Conservation (phyloP, 2,113 vertebrate species). For the Mustela nigripes region DNA sequence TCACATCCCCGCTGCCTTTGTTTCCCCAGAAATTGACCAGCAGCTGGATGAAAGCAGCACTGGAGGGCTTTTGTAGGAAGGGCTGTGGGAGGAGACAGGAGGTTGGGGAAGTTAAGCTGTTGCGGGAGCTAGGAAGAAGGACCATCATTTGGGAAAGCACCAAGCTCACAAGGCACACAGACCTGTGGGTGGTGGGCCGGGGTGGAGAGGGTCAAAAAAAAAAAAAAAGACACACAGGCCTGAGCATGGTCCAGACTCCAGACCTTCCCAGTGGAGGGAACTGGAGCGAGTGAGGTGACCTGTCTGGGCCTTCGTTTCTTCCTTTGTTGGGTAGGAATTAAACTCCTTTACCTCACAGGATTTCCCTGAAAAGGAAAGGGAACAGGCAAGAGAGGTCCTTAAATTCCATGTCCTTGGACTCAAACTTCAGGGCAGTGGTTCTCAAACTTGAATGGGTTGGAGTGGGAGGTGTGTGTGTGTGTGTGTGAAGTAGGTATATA, state of each 20-base stretch:
- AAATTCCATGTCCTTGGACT: too few relatives aligned
- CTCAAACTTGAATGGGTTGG: too few relatives aligned
- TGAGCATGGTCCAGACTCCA: not conserved
- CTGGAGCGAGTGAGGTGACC: not conserved
- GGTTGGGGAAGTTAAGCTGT: not conserved
- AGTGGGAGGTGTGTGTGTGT: too few relatives aligned
- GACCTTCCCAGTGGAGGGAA: not conserved
- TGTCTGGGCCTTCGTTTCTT: not conserved
- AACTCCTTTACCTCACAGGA: too few relatives aligned
- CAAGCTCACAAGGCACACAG: not conserved
- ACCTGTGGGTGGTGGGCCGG: too few relatives aligned
- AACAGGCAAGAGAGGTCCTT: too few relatives aligned
- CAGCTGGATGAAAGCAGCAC: not conserved
- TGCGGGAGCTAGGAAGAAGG: not conserved
- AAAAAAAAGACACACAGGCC: too few relatives aligned
- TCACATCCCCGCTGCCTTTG: too few relatives aligned
- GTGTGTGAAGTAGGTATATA: too few relatives aligned
- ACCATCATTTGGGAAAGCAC: not conserved
- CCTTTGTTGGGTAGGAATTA: not conserved
- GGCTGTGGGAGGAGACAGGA: not conserved
- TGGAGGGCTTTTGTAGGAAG: slow-evolving; percentile 81
- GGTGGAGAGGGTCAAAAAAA: too few relatives aligned
- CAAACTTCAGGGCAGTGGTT: too few relatives aligned
- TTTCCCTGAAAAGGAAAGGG: too few relatives aligned
- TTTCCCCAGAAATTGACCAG: slow-evolving; percentile 68